These are phyloP conservation scores for Lepus americanus DNA, from an alignment of 2,113 vertebrate genomes.

Conservation along the genomic window DNA sequence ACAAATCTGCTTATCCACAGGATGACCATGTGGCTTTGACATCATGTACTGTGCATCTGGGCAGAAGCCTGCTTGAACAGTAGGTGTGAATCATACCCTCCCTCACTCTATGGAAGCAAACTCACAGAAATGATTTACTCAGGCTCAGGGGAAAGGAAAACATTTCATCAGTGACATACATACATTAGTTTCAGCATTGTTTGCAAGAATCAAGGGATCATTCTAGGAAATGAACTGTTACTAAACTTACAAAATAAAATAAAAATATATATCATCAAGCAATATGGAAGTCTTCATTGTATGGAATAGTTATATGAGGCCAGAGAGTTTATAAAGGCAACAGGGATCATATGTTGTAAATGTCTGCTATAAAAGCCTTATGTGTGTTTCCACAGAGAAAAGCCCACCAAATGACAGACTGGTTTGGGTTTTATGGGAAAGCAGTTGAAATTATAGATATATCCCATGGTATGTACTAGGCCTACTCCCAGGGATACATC, in stretches of 20 bases:
- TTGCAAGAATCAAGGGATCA: slow-evolving; percentile 63
- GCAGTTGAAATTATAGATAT: neutral
- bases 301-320: neutral
- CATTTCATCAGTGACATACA: slow-evolving; percentile 60
- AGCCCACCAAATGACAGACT: neutral
- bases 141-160: slow-evolving; percentile 46
- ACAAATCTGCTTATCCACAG: slow-evolving; percentile 12
- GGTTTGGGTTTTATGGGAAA: neutral
- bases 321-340: slow-evolving; percentile 41
- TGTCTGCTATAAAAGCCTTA: slow-evolving; percentile 45
- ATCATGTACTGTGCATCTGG: slow-evolving; percentile 43
- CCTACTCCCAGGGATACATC: neutral
- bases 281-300: slow-evolving; percentile 16
- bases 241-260: slow-evolving; percentile 55
- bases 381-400: slow-evolving; percentile 20
- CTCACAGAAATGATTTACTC: slow-evolving; percentile 56
- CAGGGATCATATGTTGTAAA: slow-evolving; percentile 32
- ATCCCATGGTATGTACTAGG: neutral
- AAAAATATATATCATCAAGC: slow-evolving; percentile 58
- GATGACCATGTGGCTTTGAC: slow-evolving; percentile 33
- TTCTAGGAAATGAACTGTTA: slow-evolving; percentile 52
- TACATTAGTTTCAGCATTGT: slow-evolving; percentile 48
- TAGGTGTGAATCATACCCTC: slow-evolving; percentile 14
- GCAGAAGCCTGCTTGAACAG: slow-evolving; percentile 47
- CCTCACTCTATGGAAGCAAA: slow-evolving; percentile 51